Conservation (phyloP, 2,888 invertebrate genomes). For the Calameuta idolon region DNA sequence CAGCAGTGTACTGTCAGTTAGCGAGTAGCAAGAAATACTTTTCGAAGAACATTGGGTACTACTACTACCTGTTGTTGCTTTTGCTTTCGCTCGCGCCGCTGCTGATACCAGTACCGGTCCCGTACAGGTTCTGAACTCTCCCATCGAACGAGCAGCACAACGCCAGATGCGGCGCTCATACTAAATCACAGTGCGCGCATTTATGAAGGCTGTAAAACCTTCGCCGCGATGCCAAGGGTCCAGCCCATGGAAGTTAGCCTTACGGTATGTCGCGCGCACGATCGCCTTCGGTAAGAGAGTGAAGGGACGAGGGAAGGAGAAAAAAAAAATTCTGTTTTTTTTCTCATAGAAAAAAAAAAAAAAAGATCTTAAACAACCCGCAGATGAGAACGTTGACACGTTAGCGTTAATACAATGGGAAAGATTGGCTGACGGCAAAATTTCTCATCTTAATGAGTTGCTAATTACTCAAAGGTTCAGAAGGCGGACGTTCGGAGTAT, state of each 20-base stretch:
- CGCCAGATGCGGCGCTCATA: conserved; percentile 43
- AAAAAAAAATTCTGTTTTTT: no score
- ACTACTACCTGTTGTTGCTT: no score
- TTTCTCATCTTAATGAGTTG: conserved; percentile 17
- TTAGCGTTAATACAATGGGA: no score
- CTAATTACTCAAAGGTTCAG: conserved; percentile 21
- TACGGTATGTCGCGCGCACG: no score
- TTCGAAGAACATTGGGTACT: neutral
- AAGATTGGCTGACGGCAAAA: no score
- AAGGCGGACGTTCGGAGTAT: neutral
- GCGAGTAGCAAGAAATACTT: conserved; percentile 12
- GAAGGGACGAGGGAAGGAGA: no score
- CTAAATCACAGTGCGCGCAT: conserved; percentile 46
- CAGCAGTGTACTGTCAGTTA: conserved; percentile 38
- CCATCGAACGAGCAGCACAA: conserved; percentile 25
- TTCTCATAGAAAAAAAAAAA: no score
- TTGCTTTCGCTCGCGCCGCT: neutral
- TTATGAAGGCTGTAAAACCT: conserved; percentile 44
- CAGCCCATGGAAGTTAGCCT: no score
- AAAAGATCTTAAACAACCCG: no score
- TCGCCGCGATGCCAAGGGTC: conserved; percentile 9
- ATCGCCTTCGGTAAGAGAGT: no score
- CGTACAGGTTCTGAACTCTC: neutral
- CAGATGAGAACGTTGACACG: no score
- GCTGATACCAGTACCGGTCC: neutral